Base-by-base conservation (phyloP, 2,888 invertebrate species). In the Pachycephus smyrnensis region DNA sequence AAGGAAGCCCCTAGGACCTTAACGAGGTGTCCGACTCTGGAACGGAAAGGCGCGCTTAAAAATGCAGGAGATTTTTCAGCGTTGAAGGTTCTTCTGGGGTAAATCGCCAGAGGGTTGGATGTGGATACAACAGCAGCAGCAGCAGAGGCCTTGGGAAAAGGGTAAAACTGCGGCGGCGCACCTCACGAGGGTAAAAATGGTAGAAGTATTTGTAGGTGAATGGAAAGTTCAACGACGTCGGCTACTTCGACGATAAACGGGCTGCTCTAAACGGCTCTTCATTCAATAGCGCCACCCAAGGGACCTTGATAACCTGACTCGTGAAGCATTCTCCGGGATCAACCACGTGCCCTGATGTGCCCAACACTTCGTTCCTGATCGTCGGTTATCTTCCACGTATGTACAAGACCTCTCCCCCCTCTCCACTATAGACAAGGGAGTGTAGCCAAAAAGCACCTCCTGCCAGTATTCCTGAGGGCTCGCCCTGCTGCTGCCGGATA, bases 281-380 rank as follows among this genome's bases (percentile, higher is more conserved):
- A 82, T 87, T 88, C 84, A 88, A 89, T 86, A 84, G 86, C 83
- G 80, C 83, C 79, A 77, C 69, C 69, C 69, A 80, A 76, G 80
- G 82, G 81, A 84, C 82, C 81, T 83, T 87, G 89, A 89, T 89
- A 88, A 88, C 87, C 87, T 81, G 85, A 85, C 86, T 85, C 80
- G 84, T 81, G 83, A 40, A 15, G 37, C 37, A 15, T 15, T 40
- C 12, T 40, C 15, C 15, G 15, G 12, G 15, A 37, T 37, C 12
- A 37, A 37, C 12, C 12, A 37, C 37, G 37, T 4, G 37, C 15
- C 4, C 37, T 40, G 15, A 15, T 4, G 37, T 15, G 37, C 12
- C 37, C 37, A 40, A 4, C 1, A 40, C 15, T 40, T 4, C 37
- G 15, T 15, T 40, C 37, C 37, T 40, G 37, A 40, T 4, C 15